Conservation (phyloP, 2,113 vertebrate genomes). For the Talpa occidentalis region DNA sequence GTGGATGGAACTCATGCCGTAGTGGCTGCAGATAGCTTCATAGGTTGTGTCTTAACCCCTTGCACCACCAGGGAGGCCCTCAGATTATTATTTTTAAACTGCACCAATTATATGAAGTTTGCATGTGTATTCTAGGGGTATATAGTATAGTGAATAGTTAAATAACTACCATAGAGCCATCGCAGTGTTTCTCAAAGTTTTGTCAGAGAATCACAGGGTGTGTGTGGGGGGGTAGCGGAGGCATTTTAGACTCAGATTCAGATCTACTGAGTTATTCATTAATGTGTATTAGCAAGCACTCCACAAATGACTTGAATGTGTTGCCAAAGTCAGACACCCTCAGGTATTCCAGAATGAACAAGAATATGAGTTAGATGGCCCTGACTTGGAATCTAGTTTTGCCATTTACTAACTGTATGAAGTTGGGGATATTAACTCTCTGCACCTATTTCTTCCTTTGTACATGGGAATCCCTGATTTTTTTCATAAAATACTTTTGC, state of each 20-base stretch:
- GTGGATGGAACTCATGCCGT: too few species aligned
- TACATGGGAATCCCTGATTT: neutral
- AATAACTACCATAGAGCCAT: neutral
- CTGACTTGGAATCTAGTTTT: neutral
- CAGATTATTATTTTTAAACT: neutral
- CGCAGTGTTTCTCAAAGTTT: neutral
- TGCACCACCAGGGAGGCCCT: too few species aligned
- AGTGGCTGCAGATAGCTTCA: too few species aligned
- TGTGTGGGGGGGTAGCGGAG: too few species aligned
- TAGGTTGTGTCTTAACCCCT: too few species aligned
- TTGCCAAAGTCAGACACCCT: neutral
- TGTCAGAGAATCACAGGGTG: neutral
- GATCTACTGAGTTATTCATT: neutral
- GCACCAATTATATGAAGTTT: neutral
- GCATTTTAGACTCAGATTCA: neutral
- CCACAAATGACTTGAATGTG: neutral
- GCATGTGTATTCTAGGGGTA: neutral
- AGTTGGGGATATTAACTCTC: constrained; percentile 1
- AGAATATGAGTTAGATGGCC: neutral
- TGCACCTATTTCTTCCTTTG: neutral
- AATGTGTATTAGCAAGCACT: neutral
- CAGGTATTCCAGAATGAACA: neutral
- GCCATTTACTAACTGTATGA: neutral
- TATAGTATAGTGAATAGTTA: neutral
- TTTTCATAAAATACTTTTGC: neutral